These are phyloP conservation scores for Perizoma flavofasciatum DNA, from an alignment of 2,888 invertebrate species.

Conservation along the genomic window DNA sequence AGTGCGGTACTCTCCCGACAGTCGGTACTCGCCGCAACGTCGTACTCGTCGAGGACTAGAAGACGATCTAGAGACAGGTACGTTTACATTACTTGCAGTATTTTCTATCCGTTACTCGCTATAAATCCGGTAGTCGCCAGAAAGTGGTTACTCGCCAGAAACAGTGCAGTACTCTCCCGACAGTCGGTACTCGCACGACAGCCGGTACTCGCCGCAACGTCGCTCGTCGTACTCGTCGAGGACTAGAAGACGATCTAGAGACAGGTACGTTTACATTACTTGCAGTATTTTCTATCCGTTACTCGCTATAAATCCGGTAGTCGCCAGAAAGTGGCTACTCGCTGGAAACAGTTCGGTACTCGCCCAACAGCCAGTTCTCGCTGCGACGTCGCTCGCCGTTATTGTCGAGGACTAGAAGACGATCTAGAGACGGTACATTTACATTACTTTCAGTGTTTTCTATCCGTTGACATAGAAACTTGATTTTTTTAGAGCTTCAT, in stretches of 20 bases:
- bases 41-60: conserved; percentile 69
- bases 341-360: conserved; percentile 53
- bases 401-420: conserved; percentile 64
- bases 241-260: conserved; percentile 61
- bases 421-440: conserved; percentile 61
- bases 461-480: too few relatives aligned
- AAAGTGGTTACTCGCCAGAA: conserved; percentile 70
- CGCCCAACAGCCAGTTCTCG: conserved; percentile 79
- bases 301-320: too few relatives aligned
- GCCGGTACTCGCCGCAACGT: conserved; percentile 81
- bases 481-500: too few relatives aligned
- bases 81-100: conserved; percentile 5
- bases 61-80: conserved; percentile 67
- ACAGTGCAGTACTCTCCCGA: conserved; percentile 66
- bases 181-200: conserved; percentile 62
- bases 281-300: too few relatives aligned
- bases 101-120: conserved; percentile 52
- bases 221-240: conserved; percentile 66
- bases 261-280: conserved; percentile 51
- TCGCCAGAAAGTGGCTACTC: too few relatives aligned
- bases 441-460: too few relatives aligned
- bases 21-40: too few relatives aligned
- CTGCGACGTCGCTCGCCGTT: conserved; percentile 67
- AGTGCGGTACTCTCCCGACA: not conserved
- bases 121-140: conserved; percentile 77